Evolutionary conservation across 2,797 vertebrate species (phyloP), one percentile per base, ranked within the genome.

Genomic region (Enteromius argenteus): DNA sequence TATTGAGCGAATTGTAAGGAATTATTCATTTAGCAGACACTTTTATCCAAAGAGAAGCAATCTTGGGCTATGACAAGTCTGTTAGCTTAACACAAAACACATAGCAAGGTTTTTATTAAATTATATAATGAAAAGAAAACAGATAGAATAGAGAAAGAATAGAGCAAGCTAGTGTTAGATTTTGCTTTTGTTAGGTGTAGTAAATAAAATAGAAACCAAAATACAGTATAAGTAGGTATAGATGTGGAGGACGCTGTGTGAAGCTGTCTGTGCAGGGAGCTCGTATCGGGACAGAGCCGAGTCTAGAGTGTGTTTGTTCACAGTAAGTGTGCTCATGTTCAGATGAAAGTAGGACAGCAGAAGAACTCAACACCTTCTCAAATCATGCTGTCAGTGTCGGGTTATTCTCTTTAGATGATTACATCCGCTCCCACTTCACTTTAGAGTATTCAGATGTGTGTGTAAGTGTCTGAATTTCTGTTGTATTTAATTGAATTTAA

Each of bases 341-440:
- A 27, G n/a, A 53, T 39, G n/a, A 23, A n/a, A 49, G 67, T 69
- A 69, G 67, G 67, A n/a, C 37, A 83, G 72, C 49, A 73, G 56
- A 46, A 46, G 49, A 32, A 71, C 68, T 68, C 39, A 67, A 76
- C 60, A 75, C 49, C 37, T 62, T 42, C 72, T 53, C 46, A 60
- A 75, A 66, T 83, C 72, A 79, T 39, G 37, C 60, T 32, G 64
- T 68, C 66, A 68, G 68, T 46, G 39, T 71, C 42, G 2, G 39
- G 68, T 71, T 46, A 30, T 49, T 46, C 42, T 1, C 27, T 72
- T 72, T 17, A 72, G 69, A 14, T 3, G 23, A 46, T 17, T 46
- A 7, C n/a, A 46, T 23, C 13, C 4, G 39, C 14, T 44, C 39
- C 3, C 1, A 15, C 21, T 44, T 27, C n/a, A 68, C 35, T 37